Evolutionary conservation across 1,140 invertebrate species (phyloP).

Genomic region (Aphaenogaster ashmeadi): DNA sequence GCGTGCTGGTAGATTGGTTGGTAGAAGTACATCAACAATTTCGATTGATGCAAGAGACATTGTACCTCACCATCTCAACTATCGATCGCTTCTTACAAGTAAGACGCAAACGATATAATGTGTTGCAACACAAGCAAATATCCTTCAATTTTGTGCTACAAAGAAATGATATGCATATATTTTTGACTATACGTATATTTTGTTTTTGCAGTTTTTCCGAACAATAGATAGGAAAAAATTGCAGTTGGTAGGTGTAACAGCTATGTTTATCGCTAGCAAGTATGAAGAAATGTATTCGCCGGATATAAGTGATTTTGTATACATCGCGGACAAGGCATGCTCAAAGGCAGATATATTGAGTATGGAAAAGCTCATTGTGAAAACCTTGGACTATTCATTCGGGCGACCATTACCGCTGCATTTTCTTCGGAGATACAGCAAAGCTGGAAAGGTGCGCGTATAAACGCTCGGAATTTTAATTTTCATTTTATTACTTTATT

Average conservation of each 20-base stretch:
- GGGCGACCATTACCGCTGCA: slow-evolving; percentile 95
- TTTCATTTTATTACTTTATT: not conserved
- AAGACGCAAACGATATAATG: not conserved
- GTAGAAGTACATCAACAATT: slow-evolving; percentile 97
- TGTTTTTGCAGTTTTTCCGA: slow-evolving; percentile 85
- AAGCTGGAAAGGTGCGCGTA: slow-evolving; percentile 89
- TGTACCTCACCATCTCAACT: slow-evolving; percentile 95
- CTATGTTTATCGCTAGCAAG: slow-evolving; percentile 97
- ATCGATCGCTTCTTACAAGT: slow-evolving; percentile 97
- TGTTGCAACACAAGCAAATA: not conserved
- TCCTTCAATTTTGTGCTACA: not conserved
- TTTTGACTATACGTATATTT: not conserved
- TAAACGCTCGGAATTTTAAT: not conserved
- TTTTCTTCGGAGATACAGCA: slow-evolving; percentile 94
- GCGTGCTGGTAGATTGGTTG: slow-evolving; percentile 97
- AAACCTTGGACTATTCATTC: slow-evolving; percentile 93
- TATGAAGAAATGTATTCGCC: slow-evolving; percentile 98
- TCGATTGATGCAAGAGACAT: slow-evolving; percentile 95
- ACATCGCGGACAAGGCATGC: slow-evolving; percentile 97
- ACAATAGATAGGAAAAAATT: slow-evolving; percentile 90
- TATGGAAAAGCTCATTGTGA: slow-evolving; percentile 95
- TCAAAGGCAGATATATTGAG: slow-evolving; percentile 92
- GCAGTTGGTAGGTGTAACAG: slow-evolving; percentile 96
- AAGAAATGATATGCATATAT: not conserved
- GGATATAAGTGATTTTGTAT: slow-evolving; percentile 96